Evolutionary conservation across 2,888 invertebrate species (phyloP), one percentile per base, ranked within the genome.

Genomic region (Platycheirus albimanus): DNA sequence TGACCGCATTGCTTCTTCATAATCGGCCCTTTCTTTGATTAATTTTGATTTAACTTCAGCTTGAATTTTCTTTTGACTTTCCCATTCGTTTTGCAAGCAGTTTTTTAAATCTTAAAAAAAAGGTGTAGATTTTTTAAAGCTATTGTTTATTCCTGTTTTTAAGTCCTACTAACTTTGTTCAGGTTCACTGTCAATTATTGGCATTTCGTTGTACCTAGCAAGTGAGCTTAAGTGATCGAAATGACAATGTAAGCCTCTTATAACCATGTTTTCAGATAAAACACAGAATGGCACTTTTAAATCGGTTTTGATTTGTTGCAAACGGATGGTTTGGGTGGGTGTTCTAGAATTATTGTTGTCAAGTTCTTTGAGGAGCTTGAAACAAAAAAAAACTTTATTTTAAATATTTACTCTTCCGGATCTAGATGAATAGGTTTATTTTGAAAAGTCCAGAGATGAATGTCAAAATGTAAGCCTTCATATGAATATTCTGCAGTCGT

Each of bases 361-460:
- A n/a, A n/a, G n/a, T n/a, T 30, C 36, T 15, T n/a, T 10, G 0
- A 6, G n/a, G n/a, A n/a, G n/a, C n/a, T n/a, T n/a, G 4, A 10
- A 47, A 54, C 0, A 33, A 33, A 43, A 4, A n/a, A 43, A 5
- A 7, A n/a, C 13, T 38, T 43, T 49, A 1, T 3, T 1, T n/a
- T 15, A 4, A 19, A 10, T 24, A 11, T 87, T 86, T 85, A 89
- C 89, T 85, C 84, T 36, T 86, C 4, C 4, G 86, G 81, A 1
- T 85, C 41, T 30, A 89, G 87, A 5, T 86, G 80, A 28, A 90
- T 79, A 2, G 90, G 87, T 0, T 89, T 87, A 85, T 89, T 86
- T 13, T 87, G 87, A 10, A 90, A 71, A 8, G 87, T 85, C 90
- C 90, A 90, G 8, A 90, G 83, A 47, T 90, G 88, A 0, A 90